Evolutionary conservation across 53 echinoderm and acorn worm genomes (phyloP), one percentile per base, ranked within the genome.

Genomic region (Crossaster papposus): DNA sequence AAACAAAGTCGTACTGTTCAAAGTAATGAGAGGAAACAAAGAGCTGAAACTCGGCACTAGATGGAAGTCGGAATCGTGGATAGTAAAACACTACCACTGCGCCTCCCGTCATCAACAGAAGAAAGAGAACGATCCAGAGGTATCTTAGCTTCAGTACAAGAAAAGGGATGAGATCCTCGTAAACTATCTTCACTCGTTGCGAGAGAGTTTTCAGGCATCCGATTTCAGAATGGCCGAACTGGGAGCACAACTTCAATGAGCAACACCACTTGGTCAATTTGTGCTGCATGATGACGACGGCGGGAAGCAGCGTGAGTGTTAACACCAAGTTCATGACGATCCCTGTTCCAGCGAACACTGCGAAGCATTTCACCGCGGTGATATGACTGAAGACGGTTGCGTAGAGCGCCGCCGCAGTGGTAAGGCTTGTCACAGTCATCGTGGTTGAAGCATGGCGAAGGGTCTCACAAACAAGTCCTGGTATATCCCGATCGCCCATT

Each of bases 401-500:
- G 36, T 64, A 96, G 72, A 97, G 90, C 17, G 97, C 94, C 15
- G 95, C 82, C 0, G 97, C 92, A 0, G 97, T 97, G 12, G 97
- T 95, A 2, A 94, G 82, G 80, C 97, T 97, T 23, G 97, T 97
- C 0, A 97, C 95, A 51, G 92, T 80, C 95, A 97, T 94, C 0
- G 95, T 97, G 11, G 89, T 53, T 13, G 92, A 70, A n/a, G 95
- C 95, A 44, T 97, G 97, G 15, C 65, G 92, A 33, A 94, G 81
- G 2, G 97, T 86, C 77, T 93, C 90, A 22, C 92, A 77, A 6
- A 96, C 80, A 2, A 91, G 81, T 2, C 81, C 37, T 24, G 91
- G 70, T 1, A 83, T 51, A 13, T 94, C 91, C 0, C 30, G 80
- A 17, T n/a, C 78, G 13, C 85, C 88, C 64, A 85, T 32, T 29